Conservation (phyloP, 2,113 vertebrate species). For the Xiphophorus hellerii region DNA sequence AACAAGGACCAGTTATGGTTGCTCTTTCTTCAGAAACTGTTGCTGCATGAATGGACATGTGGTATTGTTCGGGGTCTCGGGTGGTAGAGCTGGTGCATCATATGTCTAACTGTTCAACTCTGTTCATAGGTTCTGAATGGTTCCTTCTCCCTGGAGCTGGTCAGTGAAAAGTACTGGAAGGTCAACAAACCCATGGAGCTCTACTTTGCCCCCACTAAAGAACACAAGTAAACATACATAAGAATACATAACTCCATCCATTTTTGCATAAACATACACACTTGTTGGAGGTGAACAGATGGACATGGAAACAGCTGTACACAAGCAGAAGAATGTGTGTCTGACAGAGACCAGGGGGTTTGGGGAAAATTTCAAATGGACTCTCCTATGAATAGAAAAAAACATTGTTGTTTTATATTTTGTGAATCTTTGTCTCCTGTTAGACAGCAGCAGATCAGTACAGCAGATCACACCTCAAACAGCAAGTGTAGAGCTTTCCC, state of each 20-base stretch:
- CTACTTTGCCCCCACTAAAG: constrained; percentile 97
- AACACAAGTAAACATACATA: constrained; percentile 88
- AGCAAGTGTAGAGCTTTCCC: constrained; percentile 17
- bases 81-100: no score
- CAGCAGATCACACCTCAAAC: constrained; percentile 27
- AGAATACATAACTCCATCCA: not conserved
- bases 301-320: constrained; percentile 45
- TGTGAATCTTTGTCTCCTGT: constrained; percentile 54
- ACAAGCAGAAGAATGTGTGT: constrained; percentile 34
- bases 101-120: not conserved
- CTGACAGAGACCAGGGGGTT: constrained; percentile 39
- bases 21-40: no score
- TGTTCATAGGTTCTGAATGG: constrained; percentile 91
- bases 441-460: constrained; percentile 65
- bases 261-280: not conserved
- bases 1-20: no score
- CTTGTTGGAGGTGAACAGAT: constrained; percentile 28
- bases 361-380: constrained; percentile 32
- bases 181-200: constrained; percentile 99
- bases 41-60: no score
- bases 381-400: constrained; percentile 70
- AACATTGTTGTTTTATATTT: constrained; percentile 58
- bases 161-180: constrained; percentile 99
- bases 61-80: no score
- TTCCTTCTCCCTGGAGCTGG: constrained; percentile 96